phyloP scores from a whole-genome alignment of 2,113 vertebrate genomes.

The Glaucidium brasilianum region DNA sequence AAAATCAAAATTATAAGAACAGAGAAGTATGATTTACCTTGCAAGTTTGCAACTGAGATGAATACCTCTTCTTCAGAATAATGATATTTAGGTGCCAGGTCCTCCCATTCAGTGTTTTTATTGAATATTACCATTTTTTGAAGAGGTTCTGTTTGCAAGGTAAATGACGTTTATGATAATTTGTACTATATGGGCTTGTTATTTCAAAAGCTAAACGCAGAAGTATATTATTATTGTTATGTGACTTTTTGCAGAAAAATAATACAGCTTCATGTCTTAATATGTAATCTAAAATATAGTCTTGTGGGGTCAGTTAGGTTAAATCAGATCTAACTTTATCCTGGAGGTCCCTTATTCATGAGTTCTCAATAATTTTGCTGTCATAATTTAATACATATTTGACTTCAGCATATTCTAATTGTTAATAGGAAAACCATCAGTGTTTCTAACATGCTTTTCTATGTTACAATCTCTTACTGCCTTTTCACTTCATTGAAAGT shows the following conservation, averaged over 20 bases:
- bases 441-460: background rate
- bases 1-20: background rate
- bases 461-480: background rate
- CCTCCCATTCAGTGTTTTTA: background rate
- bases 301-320: background rate
- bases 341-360: background rate
- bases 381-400: background rate
- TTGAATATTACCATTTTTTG: background rate
- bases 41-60: background rate
- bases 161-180: background rate
- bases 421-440: background rate
- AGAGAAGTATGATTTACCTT: background rate
- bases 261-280: background rate
- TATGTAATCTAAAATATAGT: background rate
- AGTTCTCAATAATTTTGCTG: background rate
- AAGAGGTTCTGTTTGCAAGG: background rate
- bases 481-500: background rate
- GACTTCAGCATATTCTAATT: background rate
- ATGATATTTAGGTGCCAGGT: background rate
- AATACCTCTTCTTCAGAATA: background rate
- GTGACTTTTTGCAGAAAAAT: background rate
- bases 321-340: background rate
- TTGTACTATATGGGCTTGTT: background rate
- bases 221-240: background rate
- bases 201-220: background rate